phyloP scores from a whole-genome alignment of 1,140 invertebrate genomes.

The Zaprionus capensis region DNA sequence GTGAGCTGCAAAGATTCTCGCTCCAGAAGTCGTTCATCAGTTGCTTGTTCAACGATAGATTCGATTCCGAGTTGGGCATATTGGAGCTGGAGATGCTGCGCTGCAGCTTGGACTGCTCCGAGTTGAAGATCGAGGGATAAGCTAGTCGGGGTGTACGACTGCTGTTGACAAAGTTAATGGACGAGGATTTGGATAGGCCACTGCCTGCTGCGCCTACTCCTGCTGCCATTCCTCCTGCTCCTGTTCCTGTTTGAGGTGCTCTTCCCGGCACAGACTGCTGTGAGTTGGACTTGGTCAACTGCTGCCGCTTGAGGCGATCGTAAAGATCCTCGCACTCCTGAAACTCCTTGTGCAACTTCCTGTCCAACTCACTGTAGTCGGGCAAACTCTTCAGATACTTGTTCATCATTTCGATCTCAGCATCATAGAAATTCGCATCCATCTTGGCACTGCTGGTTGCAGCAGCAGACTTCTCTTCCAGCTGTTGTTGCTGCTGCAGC shows the following conservation, averaged over 20 bases:
- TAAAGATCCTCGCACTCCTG: conserved; percentile 83
- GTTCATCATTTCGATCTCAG: conserved; percentile 84
- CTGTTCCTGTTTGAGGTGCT: conserved; percentile 1
- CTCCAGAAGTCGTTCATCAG: conserved; percentile 83
- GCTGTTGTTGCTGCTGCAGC: conserved; percentile 73
- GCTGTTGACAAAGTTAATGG: conserved; percentile 67
- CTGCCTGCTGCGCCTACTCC: background rate
- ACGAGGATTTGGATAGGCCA: conserved; percentile 67
- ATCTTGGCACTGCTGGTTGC: conserved; percentile 69
- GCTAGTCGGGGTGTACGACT: conserved; percentile 50
- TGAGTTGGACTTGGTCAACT: conserved; percentile 76
- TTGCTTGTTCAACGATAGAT: conserved; percentile 79
- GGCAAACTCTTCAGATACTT: conserved; percentile 83
- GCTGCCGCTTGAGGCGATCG: conserved; percentile 72
- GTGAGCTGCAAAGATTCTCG: conserved; percentile 75
- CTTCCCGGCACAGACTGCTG: conserved; percentile 60
- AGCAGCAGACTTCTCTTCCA: conserved; percentile 72
- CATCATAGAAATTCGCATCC: conserved; percentile 82
- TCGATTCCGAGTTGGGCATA: conserved; percentile 75
- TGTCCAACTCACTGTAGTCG: conserved; percentile 82
- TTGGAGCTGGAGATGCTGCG: conserved; percentile 81
- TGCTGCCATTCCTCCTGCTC: background rate
- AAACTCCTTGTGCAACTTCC: conserved; percentile 81
- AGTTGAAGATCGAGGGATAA: conserved; percentile 78
- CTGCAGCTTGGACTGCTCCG: conserved; percentile 66